These are phyloP conservation scores for Neoniphon sammara DNA, from an alignment of 2,797 vertebrate genomes.

Conservation along the genomic window DNA sequence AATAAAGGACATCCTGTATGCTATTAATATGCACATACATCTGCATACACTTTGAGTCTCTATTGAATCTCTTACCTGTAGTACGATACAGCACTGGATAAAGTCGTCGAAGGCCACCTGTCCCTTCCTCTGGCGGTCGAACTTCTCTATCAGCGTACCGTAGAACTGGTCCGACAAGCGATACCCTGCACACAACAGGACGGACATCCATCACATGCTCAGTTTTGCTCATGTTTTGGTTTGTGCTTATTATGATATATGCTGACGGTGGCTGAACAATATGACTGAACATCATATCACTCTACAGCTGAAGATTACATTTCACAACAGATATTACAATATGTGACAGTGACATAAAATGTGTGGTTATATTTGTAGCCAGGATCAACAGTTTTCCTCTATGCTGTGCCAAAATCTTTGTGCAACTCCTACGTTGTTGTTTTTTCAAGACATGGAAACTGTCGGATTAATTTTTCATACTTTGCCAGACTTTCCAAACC, in stretches of 20 bases:
- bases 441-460: not conserved
- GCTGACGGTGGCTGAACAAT: not conserved
- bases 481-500: not conserved
- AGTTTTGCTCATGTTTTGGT: not conserved
- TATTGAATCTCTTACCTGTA: conserved; percentile 87
- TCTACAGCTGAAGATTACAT: not conserved
- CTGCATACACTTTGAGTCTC: not conserved
- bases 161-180: conserved; percentile 98
- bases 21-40: not conserved
- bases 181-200: conserved; percentile 85
- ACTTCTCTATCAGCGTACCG: conserved; percentile 94
- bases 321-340: not conserved
- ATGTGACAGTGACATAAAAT: no score
- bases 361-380: no score
- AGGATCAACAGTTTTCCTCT: no score
- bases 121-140: conserved; percentile 95
- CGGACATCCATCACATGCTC: not conserved
- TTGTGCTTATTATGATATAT: not conserved
- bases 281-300: not conserved
- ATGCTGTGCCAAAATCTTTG: no score
- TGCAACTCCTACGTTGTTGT: no score
- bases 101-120: conserved; percentile 99
- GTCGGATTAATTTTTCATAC: not conserved
- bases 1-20: not conserved
- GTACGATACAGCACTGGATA: conserved; percentile 98